Percentiles rank a stretch among this genome's conserved stretches.
These are phyloP conservation scores for Dreissena polymorpha DNA, from an alignment of 1,140 invertebrate genomes.

Conservation along the genomic window DNA sequence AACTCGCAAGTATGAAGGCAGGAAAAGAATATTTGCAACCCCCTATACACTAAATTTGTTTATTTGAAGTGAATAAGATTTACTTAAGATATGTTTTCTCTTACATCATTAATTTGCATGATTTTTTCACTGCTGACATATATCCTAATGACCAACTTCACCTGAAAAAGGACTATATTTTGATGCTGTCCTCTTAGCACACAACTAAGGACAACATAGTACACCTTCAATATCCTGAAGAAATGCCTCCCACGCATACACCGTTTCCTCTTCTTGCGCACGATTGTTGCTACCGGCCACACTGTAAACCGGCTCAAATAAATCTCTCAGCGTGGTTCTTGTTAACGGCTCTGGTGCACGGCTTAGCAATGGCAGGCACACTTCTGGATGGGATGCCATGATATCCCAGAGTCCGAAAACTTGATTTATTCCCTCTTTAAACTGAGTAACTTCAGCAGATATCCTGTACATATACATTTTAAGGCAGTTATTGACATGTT, in stretches of 20 bases:
- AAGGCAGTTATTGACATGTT: no score
- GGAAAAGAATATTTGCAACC: no score
- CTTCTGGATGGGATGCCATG: neutral
- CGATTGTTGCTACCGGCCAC: conserved; percentile 8
- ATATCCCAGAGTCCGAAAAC: neutral
- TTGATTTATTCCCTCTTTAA: neutral
- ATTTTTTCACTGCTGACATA: no score
- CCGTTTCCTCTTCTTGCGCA: conserved; percentile 10
- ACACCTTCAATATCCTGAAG: conserved; percentile 33
- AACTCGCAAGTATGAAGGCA: no score
- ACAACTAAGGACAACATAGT: no score
- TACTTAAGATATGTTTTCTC: no score
- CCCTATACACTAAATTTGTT: no score
- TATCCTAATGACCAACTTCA: no score
- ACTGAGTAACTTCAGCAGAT: neutral
- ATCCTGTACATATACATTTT: neutral
- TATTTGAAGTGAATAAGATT: no score
- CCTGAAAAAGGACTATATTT: no score
- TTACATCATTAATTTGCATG: no score
- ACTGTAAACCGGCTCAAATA: neutral
- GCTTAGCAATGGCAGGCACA: neutral
- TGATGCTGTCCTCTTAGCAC: no score
- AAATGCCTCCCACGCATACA: conserved; percentile 21
- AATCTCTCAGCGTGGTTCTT: neutral
- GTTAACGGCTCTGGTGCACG: neutral